Base-by-base conservation (phyloP, 2,888 invertebrate species). In the Odontomyia ornata region DNA sequence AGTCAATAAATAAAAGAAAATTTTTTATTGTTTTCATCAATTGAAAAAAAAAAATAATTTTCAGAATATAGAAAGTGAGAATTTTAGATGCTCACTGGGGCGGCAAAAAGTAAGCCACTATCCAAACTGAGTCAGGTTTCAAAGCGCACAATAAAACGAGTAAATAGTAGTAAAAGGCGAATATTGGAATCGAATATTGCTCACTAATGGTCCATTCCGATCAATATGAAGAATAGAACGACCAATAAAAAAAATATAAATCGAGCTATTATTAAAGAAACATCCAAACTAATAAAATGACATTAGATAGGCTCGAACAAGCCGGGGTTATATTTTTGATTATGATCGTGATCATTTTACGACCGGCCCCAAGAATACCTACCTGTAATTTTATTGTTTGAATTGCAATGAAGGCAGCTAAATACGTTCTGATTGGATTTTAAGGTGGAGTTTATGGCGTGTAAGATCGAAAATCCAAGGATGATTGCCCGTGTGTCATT, bases 201-300 rank as follows among this genome's bases (percentile, higher is more conserved):
- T 11, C 18, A 7, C 18, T 11, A 43, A 64, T 64, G 28, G 64
- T 13, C 25, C 71, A 52, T 71, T 71, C 25, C 25, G 25, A 25
- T 25, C 71, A 47, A 7, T 47, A 7, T 1, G 46, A 71, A 23
- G 27, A 52, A 71, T 25, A 7, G 5, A 52, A n/a, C 25, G 47
- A 9, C n/a, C 27, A 23, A 71, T 71, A 71, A 71, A 47, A 71
- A 52, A 23, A 47, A 15, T 47, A 71, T 47, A 71, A 71, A 71
- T 52, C 52, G 52, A 67, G 13, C 28, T n/a, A 52, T 71, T 27
- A 52, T 71, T 52, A 52, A 47, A 1, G 46, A 71, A 52, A 47
- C 28, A 64, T 46, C 43, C 43, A 21, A 67, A 23, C 47, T 25
- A 23, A 52, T 71, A 71, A 71, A 71, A 71, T 71, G 71, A 36